Base-by-base conservation (phyloP, 1,140 invertebrate genomes). In the Babylonia areolata region DNA sequence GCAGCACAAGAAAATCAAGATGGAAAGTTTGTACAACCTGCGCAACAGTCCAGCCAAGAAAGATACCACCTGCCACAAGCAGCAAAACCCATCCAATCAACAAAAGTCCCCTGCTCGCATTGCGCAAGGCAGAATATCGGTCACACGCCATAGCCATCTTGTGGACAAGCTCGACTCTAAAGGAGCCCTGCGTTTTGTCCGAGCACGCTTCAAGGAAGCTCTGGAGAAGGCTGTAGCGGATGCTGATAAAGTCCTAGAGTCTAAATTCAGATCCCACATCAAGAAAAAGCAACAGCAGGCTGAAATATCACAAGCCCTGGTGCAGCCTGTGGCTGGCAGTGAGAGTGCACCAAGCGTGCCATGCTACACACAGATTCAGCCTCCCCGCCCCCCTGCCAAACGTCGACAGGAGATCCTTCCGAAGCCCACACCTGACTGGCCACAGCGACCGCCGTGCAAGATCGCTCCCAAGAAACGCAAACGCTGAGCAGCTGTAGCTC, bases 161-260 rank as follows among this genome's bases (percentile, higher is more conserved):
- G 69, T 84, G 11, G 35, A 37, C 35, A 35, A 64, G 20, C 39
- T 85, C 84, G 88, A 87, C 5, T 80, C 88, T 31, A 88, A 87
- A 81, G 87, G 89, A 42, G 87, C 84, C 69, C 86, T 91, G 39
- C 88, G 89, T 81, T 86, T 87, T 64, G 89, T 88, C 17, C 79
- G 90, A 37, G 88, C 86, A 37, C 81, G 87, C 54, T 91, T 91
- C 69, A 89, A 86, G 69, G 75, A 83, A 40, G 87, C 85, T 2
- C 42, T 91, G 28, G 84, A 85, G 35, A 87, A 85, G 75, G 88
- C 90, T 64, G 73, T 89, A 33, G 84, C 88, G 35, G 86, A 87
- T 2, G 42, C 54, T 69, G 46, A 54, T 28, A 87, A 87, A 82
- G 33, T 40, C n/a, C 23, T 51, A 51, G 23, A 79, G 42, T 40